Conservation (phyloP, 2,888 invertebrate genomes). For the Noctua pronuba region DNA sequence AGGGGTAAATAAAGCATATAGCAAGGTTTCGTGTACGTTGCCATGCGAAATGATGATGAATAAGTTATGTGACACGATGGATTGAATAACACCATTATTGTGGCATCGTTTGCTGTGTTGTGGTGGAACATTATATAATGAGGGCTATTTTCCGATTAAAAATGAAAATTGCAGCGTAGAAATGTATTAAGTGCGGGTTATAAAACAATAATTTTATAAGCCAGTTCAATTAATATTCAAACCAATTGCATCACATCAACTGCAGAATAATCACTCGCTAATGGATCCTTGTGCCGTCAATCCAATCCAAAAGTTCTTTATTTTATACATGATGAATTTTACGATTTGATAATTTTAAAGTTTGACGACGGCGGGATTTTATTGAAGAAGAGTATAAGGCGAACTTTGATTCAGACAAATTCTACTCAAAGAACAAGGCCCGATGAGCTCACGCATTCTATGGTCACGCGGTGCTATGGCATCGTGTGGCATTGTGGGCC, state of each 20-base stretch:
- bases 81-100: constrained; percentile 59
- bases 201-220: neutral
- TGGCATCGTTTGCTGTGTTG: constrained; percentile 31
- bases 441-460: too few relatives aligned
- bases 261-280: neutral
- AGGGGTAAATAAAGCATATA: constrained; percentile 65
- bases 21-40: constrained; percentile 65
- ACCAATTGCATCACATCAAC: neutral
- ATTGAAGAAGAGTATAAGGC: neutral
- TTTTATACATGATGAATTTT: neutral
- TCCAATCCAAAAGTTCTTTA: neutral
- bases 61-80: constrained; percentile 68
- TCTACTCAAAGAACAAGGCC: neutral
- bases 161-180: constrained; percentile 19
- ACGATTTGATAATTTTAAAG: too few relatives aligned
- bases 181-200: neutral
- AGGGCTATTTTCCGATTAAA: constrained; percentile 6
- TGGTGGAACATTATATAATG: constrained; percentile 1
- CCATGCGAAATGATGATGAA: constrained; percentile 74
- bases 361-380: neutral
- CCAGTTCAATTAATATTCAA: neutral
- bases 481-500: neutral
- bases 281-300: neutral
- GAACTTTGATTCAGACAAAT: neutral
- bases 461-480: neutral